phyloP scores from a whole-genome alignment of 2,797 vertebrate species.

The Cephalopachus bancanus region DNA sequence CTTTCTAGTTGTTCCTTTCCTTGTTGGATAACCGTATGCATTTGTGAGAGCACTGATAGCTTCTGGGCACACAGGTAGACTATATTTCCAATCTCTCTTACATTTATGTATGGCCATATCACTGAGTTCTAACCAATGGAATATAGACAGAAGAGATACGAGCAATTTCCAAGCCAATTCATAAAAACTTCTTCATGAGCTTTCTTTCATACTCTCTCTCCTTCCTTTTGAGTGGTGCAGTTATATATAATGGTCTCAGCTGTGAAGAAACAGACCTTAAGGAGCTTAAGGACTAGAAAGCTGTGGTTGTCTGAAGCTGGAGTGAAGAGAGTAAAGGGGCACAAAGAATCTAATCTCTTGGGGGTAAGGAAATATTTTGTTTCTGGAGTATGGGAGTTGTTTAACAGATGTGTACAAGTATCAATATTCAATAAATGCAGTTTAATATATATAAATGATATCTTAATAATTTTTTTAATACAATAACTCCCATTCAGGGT shows the following conservation, averaged over 20 bases:
- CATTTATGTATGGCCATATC: not conserved
- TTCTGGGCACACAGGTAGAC: not conserved
- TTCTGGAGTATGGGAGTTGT: not conserved
- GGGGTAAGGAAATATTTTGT: not conserved
- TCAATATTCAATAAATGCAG: not conserved
- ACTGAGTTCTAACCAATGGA: not conserved
- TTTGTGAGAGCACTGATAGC: not conserved
- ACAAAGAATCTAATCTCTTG: not conserved
- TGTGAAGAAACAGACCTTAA: not conserved
- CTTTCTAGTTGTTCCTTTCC: constrained; percentile 16
- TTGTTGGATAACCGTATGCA: not conserved
- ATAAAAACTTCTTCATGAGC: not conserved
- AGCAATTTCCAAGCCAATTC: not conserved
- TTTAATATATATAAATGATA: not conserved
- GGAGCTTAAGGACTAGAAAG: not conserved
- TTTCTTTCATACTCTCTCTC: not conserved
- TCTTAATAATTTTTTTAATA: not conserved
- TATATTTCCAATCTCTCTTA: not conserved
- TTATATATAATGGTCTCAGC: not conserved
- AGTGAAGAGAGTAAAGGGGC: not conserved
- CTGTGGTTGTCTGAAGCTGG: not conserved
- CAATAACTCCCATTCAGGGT: not conserved
- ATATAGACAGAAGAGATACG: not conserved
- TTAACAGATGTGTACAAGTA: not conserved
- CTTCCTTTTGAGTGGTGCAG: not conserved